Conservation (phyloP, 2,797 vertebrate genomes). For the Streptopelia turtur region DNA sequence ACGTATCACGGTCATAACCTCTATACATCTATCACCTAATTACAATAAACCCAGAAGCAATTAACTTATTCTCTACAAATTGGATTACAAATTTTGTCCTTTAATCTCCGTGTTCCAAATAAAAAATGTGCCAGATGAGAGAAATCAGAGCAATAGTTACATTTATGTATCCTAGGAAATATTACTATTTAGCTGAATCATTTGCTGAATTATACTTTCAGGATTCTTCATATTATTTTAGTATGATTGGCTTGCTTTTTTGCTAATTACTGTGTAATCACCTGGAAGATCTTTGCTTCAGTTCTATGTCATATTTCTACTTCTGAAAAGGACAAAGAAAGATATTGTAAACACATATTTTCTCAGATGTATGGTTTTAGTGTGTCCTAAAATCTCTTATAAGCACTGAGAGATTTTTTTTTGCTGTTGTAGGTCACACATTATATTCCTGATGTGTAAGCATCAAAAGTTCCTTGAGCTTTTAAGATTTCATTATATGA, state of each 20-base stretch:
- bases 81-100: constrained; percentile 36
- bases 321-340: not conserved
- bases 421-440: not conserved
- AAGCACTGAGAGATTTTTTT: not conserved
- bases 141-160: not conserved
- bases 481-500: not conserved
- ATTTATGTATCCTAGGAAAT: not conserved
- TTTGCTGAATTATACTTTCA: constrained; percentile 10
- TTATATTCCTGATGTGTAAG: not conserved
- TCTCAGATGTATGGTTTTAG: not conserved
- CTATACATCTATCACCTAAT: constrained; percentile 1
- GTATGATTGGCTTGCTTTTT: not conserved
- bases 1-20: not conserved
- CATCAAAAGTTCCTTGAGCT: not conserved
- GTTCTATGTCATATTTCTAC: not conserved
- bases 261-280: not conserved
- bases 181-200: not conserved
- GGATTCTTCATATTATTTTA: not conserved
- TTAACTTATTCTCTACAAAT: constrained; percentile 12
- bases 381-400: not conserved
- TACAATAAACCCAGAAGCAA: constrained; percentile 38
- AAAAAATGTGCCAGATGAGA: not conserved
- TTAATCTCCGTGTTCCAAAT: not conserved
- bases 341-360: not conserved
- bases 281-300: not conserved